A percentile compares a stretch with the other conserved stretches of the same genome.
Evolutionary conservation across 2,113 vertebrate species (phyloP).

Genomic region (Tonatia bakeri): DNA sequence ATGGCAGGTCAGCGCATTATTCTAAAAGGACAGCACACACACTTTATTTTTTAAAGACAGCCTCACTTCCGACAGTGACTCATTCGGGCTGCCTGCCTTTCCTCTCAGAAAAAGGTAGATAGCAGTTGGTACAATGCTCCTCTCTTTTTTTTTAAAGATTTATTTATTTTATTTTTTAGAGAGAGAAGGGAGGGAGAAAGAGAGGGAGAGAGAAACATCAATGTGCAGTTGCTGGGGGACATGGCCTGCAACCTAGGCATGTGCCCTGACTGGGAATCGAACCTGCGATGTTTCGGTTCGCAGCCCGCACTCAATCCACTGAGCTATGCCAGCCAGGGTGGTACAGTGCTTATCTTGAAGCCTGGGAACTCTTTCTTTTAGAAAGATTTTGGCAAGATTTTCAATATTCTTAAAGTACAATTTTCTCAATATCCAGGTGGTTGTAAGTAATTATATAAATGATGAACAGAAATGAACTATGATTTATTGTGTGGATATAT

Average conservation of each 20-base stretch:
- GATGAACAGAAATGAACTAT: conserved; percentile 12
- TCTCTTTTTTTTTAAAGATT: too few relatives aligned
- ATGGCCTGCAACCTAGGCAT: too few relatives aligned
- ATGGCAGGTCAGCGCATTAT: background rate
- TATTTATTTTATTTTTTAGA: too few relatives aligned
- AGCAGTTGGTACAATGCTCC: background rate
- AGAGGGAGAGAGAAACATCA: too few relatives aligned
- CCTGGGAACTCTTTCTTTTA: conserved; percentile 20
- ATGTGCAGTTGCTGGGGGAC: too few relatives aligned
- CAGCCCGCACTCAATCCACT: too few relatives aligned
- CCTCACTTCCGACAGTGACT: conserved; percentile 43
- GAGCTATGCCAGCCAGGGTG: too few relatives aligned
- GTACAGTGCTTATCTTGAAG: background rate
- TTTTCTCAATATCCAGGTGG: conserved; percentile 48
- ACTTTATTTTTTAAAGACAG: background rate
- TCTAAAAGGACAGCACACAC: conserved; percentile 35
- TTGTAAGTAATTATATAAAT: conserved; percentile 39
- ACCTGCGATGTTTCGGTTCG: too few relatives aligned
- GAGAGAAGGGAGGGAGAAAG: too few relatives aligned
- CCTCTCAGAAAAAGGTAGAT: conserved; percentile 10
- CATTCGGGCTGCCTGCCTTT: conserved; percentile 37
- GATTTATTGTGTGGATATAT: background rate
- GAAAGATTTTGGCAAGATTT: conserved; percentile 40
- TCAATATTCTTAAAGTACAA: conserved; percentile 8
- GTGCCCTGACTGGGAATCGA: too few relatives aligned